phyloP scores from a whole-genome alignment of 92 coral and sea anemone species.

The Meandrina meandrites region DNA sequence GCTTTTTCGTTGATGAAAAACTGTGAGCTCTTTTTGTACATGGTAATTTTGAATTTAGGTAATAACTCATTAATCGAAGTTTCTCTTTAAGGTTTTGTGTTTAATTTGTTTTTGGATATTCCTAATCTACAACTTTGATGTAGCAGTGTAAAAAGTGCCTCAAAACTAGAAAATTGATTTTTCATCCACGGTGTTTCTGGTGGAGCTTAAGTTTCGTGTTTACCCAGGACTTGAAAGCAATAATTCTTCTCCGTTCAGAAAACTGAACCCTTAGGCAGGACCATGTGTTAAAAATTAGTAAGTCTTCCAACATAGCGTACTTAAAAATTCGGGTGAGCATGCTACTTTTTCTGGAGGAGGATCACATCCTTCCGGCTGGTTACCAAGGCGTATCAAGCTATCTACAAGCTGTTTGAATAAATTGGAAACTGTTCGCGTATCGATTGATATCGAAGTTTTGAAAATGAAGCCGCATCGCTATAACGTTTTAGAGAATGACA shows the following conservation, averaged over 20 bases:
- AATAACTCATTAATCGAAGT: background rate
- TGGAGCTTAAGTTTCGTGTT: too few relatives aligned
- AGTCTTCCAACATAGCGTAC: background rate
- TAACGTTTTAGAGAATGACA: background rate
- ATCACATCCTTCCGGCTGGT: background rate
- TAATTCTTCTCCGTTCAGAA: background rate
- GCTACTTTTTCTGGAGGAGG: background rate
- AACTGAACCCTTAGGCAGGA: too few relatives aligned
- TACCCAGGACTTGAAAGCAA: background rate
- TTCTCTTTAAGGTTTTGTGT: background rate
- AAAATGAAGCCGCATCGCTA: background rate
- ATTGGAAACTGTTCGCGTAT: background rate
- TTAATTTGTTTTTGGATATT: background rate
- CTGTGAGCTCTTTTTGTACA: background rate
- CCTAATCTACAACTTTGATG: background rate
- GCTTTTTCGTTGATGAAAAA: background rate
- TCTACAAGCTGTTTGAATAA: background rate
- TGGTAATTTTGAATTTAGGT: background rate
- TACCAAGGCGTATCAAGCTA: background rate
- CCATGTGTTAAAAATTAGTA: background rate
- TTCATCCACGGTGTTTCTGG: too few relatives aligned
- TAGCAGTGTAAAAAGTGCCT: background rate
- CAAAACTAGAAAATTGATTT: too few relatives aligned
- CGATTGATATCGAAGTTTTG: background rate
- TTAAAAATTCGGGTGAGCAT: background rate